Base-by-base conservation (phyloP, 2,888 invertebrate species). In the Troides aeacus region DNA sequence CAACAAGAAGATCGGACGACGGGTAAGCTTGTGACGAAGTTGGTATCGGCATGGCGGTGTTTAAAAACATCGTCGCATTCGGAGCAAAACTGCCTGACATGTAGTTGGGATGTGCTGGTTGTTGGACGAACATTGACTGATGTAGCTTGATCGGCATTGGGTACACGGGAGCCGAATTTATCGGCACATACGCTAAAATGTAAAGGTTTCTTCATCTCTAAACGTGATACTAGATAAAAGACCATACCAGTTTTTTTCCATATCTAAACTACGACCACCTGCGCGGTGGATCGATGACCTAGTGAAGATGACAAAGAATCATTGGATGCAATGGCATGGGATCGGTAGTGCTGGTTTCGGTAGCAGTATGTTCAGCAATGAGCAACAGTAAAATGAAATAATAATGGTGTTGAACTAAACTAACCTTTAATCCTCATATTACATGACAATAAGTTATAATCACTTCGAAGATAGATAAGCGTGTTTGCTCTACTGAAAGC, bases 1-100 rank as follows among this genome's bases (percentile, higher is more conserved):
- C 80, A 8, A 77, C 70, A 70, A 86, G 87, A 2, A 80, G 64
- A 71, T 87, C 88, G 0, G 88, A 84, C 0, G 88, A 88, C 0
- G 88, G 88, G 71, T 89, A 88, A 1, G 73, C 75, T 36, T 78
- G 78, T 21, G 73, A 7, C 69, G 62, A 36, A 64, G 24, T 15
- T 17, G 50, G 7, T 21, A 17, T 36, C 12, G 58, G 12, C 1
- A 36, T 46, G 0, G 77, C 76, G 5, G 77, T 77, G 61, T 77
- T 65, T 1, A 75, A 74, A 61, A 70, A 73, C 42, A 76, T 60
- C 58, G 76, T 75, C 23, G 71, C 59, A 39, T 42, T 59, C 23
- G 63, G 10, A 1, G 12, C 15, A 36, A 59, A 64, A 15, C 42
- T 46, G 18, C 10, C 30, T n/a, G 50, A 46, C 23, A 18, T 21